Base-by-base conservation (phyloP, 1,140 invertebrate species). In the Trichoplusia ni region DNA sequence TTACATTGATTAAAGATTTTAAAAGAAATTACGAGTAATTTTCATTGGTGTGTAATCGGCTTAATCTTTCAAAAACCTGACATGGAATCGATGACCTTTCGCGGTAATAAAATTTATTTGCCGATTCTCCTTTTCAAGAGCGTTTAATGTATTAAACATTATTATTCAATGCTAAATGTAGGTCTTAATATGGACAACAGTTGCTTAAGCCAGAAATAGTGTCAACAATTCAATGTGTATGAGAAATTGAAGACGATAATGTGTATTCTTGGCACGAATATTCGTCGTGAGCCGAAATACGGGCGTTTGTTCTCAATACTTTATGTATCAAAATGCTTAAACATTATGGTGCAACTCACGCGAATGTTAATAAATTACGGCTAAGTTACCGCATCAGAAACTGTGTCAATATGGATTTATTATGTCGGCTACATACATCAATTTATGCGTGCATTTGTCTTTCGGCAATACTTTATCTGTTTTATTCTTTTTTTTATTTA, bases 201-300 rank as follows among this genome's bases (percentile, higher is more conserved):
- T 54, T 23, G 8, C 33, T 37, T 38, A 38, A 54, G 38, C 0
- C 6, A 49, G 29, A 33, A 27, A n/a, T 33, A 33, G 46, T n/a
- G 25, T 25, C 46, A 49, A 49, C 33, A 25, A 33, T n/a, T 31
- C 11, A 47, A 47, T 4, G 16, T 29, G 27, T 49, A 49, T 49
- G 31, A 49, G 19, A 49, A 49, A 25, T 54, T 54, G 19, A 38
- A 38, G 8, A 38, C 51, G 25, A 38, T 33, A 5, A 27, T 54
- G 33, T 29, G 19, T 63, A 53, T 53, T 53, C 47, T 63, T 42
- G 38, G 27, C 60, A 42, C 47, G 60, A 42, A 63, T 53, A 13
- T 38, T 25, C 42, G 60, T 53, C 60, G 58, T 47, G 58, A 37
- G 44, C 58, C 58, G 44, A 61, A 61, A 61, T 38, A 56, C 33